Conservation (phyloP, 1,140 invertebrate species). For the Drosophila punjabiensis region DNA sequence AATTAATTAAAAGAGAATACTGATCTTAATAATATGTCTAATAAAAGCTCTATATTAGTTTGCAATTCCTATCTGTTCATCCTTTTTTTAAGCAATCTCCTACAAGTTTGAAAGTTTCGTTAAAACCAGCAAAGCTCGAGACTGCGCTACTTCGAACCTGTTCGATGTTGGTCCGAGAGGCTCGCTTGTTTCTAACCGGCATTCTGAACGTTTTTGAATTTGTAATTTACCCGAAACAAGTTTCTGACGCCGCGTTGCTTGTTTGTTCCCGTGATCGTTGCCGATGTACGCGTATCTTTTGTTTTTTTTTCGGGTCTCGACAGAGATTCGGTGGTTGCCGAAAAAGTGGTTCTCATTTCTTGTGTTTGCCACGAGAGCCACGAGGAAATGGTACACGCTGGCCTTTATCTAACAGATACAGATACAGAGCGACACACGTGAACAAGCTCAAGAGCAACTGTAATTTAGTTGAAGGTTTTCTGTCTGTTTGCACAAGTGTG, state of each 20-base stretch:
- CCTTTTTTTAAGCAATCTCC: no score
- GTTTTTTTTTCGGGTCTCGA: slow-evolving; percentile 36
- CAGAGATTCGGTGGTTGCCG: slow-evolving; percentile 32
- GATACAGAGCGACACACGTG: slow-evolving; percentile 3
- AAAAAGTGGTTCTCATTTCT: slow-evolving; percentile 50
- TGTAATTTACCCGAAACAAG: slow-evolving; percentile 61
- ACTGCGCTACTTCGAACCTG: slow-evolving; percentile 66
- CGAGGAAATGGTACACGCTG: slow-evolving; percentile 53
- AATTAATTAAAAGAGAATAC: no score
- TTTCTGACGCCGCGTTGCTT: slow-evolving; percentile 49
- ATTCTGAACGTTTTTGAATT: slow-evolving; percentile 65
- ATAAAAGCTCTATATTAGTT: no score
- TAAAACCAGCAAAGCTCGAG: slow-evolving; percentile 33
- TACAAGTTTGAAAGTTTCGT: background rate
- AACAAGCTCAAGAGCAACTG: slow-evolving; percentile 45
- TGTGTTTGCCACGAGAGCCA: slow-evolving; percentile 37
- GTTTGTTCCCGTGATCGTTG: slow-evolving; percentile 48
- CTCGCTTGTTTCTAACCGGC: slow-evolving; percentile 73
- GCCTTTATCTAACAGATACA: slow-evolving; percentile 68
- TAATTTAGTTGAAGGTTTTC: slow-evolving; percentile 58
- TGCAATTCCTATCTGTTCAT: no score
- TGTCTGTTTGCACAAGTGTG: slow-evolving; percentile 36
- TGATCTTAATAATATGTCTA: no score
- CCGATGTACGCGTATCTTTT: slow-evolving; percentile 23
- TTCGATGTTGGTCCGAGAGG: slow-evolving; percentile 56